These are phyloP conservation scores for Drosophila peninsularis DNA, from an alignment of 2,888 invertebrate genomes.

Conservation along the genomic window DNA sequence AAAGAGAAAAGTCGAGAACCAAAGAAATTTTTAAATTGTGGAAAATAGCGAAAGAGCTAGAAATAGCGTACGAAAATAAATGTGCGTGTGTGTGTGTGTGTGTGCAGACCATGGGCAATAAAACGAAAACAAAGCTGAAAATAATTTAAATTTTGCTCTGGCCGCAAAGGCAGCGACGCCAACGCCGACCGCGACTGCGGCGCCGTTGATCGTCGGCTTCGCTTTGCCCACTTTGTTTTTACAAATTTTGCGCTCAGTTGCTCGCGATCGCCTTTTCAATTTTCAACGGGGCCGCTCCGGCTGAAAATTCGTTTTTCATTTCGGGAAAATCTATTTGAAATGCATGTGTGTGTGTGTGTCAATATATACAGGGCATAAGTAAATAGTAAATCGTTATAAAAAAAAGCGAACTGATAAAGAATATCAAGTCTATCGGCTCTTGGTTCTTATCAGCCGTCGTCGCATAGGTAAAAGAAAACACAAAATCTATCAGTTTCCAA, in stretches of 20 bases:
- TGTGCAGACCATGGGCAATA: conserved; percentile 46
- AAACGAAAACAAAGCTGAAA: conserved; percentile 73
- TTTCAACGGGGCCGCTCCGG: conserved; percentile 57
- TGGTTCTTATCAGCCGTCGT: conserved; percentile 33
- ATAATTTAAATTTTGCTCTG: conserved; percentile 75
- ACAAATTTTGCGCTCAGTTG: conserved; percentile 81
- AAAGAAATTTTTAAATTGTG: conserved; percentile 55
- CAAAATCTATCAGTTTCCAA: conserved; percentile 35
- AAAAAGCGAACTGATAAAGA: conserved; percentile 45
- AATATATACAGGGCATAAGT: conserved; percentile 31
- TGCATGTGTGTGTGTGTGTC: conserved; percentile 11
- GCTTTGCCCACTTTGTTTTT: conserved; percentile 60
- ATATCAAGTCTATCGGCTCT: conserved; percentile 37
- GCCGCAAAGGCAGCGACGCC: conserved; percentile 39
- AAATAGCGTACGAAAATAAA: conserved; percentile 70
- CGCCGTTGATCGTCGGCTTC: conserved; percentile 38
- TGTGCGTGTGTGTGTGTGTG: conserved; percentile 32
- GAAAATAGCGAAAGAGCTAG: conserved; percentile 44
- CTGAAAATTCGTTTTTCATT: conserved; percentile 38
- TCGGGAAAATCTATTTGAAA: conserved; percentile 34
- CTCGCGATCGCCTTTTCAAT: conserved; percentile 81
- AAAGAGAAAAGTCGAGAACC: conserved; percentile 37
- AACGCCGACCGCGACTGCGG: conserved; percentile 7
- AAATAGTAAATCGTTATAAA: conserved; percentile 25
- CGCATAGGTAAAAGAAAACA: conserved; percentile 26